phyloP scores from a whole-genome alignment of 2,888 invertebrate species.

The Lobophora halterata region DNA sequence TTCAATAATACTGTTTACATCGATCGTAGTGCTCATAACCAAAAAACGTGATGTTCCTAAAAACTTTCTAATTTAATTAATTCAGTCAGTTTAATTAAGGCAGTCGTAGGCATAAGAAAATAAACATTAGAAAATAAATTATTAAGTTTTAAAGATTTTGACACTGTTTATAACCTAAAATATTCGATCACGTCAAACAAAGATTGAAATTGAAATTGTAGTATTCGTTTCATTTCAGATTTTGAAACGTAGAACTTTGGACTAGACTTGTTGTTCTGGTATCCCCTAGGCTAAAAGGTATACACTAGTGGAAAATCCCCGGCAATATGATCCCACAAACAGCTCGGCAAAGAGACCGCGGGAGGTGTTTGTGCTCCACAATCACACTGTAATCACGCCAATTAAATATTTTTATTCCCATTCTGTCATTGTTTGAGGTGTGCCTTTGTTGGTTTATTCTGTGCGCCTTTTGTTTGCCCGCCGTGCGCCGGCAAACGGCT shows the following conservation, averaged over 20 bases:
- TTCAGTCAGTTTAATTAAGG: no score
- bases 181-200: neutral
- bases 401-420: conserved; percentile 76
- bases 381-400: conserved; percentile 73
- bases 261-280: neutral
- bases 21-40: no score
- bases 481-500: conserved; percentile 17
- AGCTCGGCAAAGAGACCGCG: conserved; percentile 37
- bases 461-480: conserved; percentile 58
- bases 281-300: neutral
- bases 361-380: conserved; percentile 71
- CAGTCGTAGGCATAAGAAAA: no score
- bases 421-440: conserved; percentile 62
- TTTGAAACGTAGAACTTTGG: no score
- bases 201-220: no score
- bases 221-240: no score
- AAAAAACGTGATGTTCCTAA: no score
- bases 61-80: no score
- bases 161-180: neutral
- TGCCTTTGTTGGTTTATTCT: conserved; percentile 62
- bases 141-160: conserved; percentile 1
- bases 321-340: conserved; percentile 13
- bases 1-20: no score
- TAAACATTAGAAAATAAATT: no score
- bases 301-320: neutral